These are phyloP conservation scores for Therioaphis trifolii DNA, from an alignment of 2,888 invertebrate species.

Conservation along the genomic window DNA sequence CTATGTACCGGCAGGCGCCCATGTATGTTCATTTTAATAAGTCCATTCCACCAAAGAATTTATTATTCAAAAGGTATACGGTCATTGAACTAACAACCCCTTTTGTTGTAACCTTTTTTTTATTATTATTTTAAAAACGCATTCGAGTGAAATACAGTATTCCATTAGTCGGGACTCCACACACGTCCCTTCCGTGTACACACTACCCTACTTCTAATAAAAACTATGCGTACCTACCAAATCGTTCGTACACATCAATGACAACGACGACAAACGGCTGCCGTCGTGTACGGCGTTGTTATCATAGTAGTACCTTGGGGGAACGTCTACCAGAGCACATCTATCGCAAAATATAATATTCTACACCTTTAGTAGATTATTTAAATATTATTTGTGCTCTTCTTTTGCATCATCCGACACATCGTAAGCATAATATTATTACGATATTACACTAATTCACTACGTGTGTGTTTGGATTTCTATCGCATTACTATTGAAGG, in stretches of 20 bases:
- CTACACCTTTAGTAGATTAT: background rate
- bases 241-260: background rate
- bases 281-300: background rate
- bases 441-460: background rate
- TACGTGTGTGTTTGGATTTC: background rate
- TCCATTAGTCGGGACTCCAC: slow-evolving; percentile 24
- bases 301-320: background rate
- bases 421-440: background rate
- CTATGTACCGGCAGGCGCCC: background rate
- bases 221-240: background rate
- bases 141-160: background rate
- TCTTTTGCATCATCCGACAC: background rate
- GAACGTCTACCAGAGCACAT: background rate
- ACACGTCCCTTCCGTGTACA: background rate
- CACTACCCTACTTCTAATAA: no score
- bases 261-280: background rate
- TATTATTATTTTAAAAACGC: background rate
- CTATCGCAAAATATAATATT: background rate
- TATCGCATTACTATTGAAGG: no score
- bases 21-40: background rate
- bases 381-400: background rate
- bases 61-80: slow-evolving; percentile 54
- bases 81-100: slow-evolving; percentile 43
- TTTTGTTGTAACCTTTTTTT: background rate
- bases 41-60: slow-evolving; percentile 36